Evolutionary conservation across 2,888 invertebrate species (phyloP), one percentile per base, ranked within the genome.

Genomic region (Ellobium chinense): DNA sequence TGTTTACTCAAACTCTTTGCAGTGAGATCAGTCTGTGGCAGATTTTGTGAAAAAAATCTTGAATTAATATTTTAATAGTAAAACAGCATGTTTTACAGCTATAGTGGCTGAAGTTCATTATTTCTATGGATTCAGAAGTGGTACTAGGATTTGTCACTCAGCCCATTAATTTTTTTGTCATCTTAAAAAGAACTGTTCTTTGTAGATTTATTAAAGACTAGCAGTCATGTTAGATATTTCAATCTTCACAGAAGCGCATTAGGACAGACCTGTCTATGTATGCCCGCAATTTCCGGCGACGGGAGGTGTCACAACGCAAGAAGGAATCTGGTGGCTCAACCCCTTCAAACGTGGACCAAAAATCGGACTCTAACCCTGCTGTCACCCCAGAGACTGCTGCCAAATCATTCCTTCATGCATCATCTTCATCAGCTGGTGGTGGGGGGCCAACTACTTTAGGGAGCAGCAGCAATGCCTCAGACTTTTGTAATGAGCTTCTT

Each of bases 401-500:
- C 0, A 56, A 65, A 46, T 29, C 74, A 18, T 80, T 74, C 36
- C 58, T 58, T 12, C 74, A 65, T 18, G n/a, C 80, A 1, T 27
- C 80, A 31, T 79, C 78, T 24, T 74, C 80, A 7, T 60, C 80
- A 14, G 78, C 60, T 24, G 7, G 24, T 29, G 7, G 29, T 27
- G 27, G 46, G 18, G 78, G 69, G 7, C 58, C 78, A 2, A n/a
- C 62, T 9, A 29, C 62, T 31, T 18, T 58, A 18, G 58, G 37
- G n/a, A 29, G n/a, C 29, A 70, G 39, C 56, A 66, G 27, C 37
- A 79, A 79, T 34, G 62, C 80, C 24, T 73, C 77, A 29, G 78
- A 82, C 68, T 82, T 82, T 39, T 82, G 81, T 65, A 83, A 83
- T 69, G 83, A 83, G 74, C 80, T 83, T 9, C 62, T 83, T 58